Evolutionary conservation across 2,113 vertebrate genomes (phyloP).

Genomic region (Ptilorrhoa leucosticta): DNA sequence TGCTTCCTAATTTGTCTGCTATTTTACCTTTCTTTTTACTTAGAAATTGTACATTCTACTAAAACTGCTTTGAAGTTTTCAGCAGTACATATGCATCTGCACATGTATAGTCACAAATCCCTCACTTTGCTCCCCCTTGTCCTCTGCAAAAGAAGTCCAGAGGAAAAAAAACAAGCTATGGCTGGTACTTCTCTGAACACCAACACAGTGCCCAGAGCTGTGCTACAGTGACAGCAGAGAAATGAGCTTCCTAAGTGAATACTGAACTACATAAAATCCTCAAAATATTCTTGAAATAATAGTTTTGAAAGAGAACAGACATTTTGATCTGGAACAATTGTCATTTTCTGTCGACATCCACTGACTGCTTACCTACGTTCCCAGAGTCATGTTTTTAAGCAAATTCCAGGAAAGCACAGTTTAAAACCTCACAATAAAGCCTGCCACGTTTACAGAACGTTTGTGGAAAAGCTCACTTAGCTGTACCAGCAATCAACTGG

Average conservation of each 20-base stretch:
- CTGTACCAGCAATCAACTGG: background rate
- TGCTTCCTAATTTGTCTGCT: background rate
- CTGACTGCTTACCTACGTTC: background rate
- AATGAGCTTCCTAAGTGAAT: background rate
- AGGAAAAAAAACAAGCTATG: accelerated
- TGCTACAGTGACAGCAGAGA: background rate
- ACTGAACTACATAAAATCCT: background rate
- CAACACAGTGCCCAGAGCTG: background rate
- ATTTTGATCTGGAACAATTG: background rate
- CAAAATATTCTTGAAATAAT: background rate
- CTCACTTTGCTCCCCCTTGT: background rate
- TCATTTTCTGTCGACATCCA: background rate
- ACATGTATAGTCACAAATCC: background rate
- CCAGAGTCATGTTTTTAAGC: background rate
- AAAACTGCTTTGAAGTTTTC: background rate
- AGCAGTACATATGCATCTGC: background rate
- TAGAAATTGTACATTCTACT: background rate
- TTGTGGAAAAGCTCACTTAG: background rate
- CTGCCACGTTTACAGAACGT: background rate
- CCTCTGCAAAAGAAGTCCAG: background rate
- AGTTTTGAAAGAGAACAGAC: background rate
- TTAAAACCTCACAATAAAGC: background rate
- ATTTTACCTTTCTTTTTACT: background rate
- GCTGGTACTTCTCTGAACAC: background rate
- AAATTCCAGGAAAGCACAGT: background rate